Base-by-base conservation (phyloP, 2,797 vertebrate species). In the Melanotaenia parkinsoni region DNA sequence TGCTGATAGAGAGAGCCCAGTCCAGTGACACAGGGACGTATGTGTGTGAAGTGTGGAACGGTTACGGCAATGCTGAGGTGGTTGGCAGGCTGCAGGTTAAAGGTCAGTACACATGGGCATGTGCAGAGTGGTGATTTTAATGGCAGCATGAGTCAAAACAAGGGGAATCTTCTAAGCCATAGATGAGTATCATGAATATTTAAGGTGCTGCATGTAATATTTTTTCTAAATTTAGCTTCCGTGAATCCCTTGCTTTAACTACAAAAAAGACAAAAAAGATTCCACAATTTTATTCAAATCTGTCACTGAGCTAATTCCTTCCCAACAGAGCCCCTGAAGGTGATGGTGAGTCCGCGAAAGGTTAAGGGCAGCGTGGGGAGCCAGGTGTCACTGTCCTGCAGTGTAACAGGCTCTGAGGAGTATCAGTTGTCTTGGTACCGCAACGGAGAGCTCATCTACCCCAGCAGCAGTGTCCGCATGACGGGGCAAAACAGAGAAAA, bases 11-110 rank as follows among this genome's bases (percentile, higher is more conserved):
- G 86, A 95, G 95, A 86, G 92, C 96, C 0, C 95, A 96, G 59
- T 90, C 97, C 54, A 95, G 94, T 0, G 98, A 99, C 91, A 95
- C 96, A 0, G 98, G 98, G 82, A 95, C 93, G 68, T 99, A 99
- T 0, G 96, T 97, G 80, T 99, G 98, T 13, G 98, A 99, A 87
- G 97, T 99, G 85, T 99, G 97, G 96, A 99, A 99, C 85, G 92
- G 93, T 89, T 98, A 98, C 0, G 97, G 98, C 61, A 98, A 96
- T 24, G 97, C 98, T 0, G 97, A 98, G 88, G 95, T 97, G 86
- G 93, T 97, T 76, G 98, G 98, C 60, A 94, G 92, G 72, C 94
- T 99, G 67, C 91, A 91, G 56, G 96, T 99, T 40, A 98, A 97
- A 96, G 97, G 98, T 99, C 92, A 97, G 97, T 96, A 10, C 24